Base-by-base conservation (phyloP, 53 echinoderm and acorn worm species). In the Paelopatides confundens region DNA sequence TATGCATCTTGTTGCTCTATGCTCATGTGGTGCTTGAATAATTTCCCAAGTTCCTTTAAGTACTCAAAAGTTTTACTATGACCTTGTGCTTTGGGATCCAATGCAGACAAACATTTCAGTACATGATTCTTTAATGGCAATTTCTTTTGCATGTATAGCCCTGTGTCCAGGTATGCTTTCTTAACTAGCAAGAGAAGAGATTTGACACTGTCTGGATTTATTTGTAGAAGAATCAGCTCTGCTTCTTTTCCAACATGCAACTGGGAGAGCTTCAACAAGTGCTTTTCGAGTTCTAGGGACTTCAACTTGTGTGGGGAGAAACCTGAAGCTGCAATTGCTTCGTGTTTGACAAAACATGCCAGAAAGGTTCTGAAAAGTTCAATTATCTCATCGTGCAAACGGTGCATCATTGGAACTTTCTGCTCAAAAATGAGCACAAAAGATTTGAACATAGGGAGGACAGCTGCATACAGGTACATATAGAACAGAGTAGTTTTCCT, bases 391-490 rank as follows among this genome's bases (percentile, higher is more conserved):
- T 85, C 85, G 34, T 90, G 90, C 31, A 67, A 46, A 38, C 76
- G 36, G 62, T 90, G 90, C 48, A 90, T 83, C 85, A 85, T 85
- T 29, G 77, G 85, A 40, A 65, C 71, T 30, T 89, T 89, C 62
- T 69, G 83, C 67, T 89, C 84, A 69, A 89, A 84, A 69, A 82
- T 70, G 68, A 89, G 82, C 31, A 89, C 89, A 89, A 89, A 89
- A 35, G 69, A 43, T 81, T 84, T 89, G 70, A 89, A 89, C 52
- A 89, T 47, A 37, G 89, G 85, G 50, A 89, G 50, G 51, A 89
- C 47, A 84, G 53, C 65, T 35, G 49, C 47, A 71, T 89, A 63
- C 51, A 66, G 62, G 66, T 82, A 26, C 77, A 87, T 50, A 48
- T 77, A 63, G 33, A 53, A 47, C 43, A 87, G 21, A 24, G 77